Base-by-base conservation (phyloP, 1,140 invertebrate genomes). In the Hypothenemus hampei region DNA sequence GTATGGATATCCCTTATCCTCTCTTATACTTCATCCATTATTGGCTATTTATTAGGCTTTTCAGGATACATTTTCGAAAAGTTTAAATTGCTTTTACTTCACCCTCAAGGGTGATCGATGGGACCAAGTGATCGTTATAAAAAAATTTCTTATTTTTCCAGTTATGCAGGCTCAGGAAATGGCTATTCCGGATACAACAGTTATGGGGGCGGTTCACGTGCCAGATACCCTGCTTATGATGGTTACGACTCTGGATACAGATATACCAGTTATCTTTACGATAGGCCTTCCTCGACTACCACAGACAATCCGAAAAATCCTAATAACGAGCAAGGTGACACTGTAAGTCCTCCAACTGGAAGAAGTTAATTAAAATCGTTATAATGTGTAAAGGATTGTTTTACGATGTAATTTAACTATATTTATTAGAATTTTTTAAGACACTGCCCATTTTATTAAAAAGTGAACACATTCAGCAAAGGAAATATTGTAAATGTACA, bases 191-290 rank as follows among this genome's bases (percentile, higher is more conserved):
- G 36, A 21, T 15, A 37, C 8, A 51, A 48, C 33, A 40, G 40
- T 22, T 48, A 41, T 23, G 24, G 18, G 20, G 31, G 40, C 11
- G 18, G 19, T 15, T 35, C 10, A 4, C 24, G 40, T 19, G 29
- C 37, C 33, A 50, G 52, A 36, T 52, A 59, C 21, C 54, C 58
- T 10, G n/a, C 40, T 4, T 23, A 18, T 11, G 46, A 57, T 26
- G 53, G 52, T 18, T 55, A 45, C 41, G 26, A 55, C 15, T n/a
- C 10, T 21, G 53, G 53, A 26, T 57, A 61, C 20, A 44, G 55
- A 40, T 19, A 22, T 7, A 58, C 55, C 3, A 61, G 59, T 20
- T 61, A 61, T 23, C 48, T 61, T 4, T 61, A 61, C 23, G 59
- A 41, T 2, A 47, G 59, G 21, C 46, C 55, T 13, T 61, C 59